Evolutionary conservation across 2,113 vertebrate genomes (phyloP).

Genomic region (Laticauda laticaudata): DNA sequence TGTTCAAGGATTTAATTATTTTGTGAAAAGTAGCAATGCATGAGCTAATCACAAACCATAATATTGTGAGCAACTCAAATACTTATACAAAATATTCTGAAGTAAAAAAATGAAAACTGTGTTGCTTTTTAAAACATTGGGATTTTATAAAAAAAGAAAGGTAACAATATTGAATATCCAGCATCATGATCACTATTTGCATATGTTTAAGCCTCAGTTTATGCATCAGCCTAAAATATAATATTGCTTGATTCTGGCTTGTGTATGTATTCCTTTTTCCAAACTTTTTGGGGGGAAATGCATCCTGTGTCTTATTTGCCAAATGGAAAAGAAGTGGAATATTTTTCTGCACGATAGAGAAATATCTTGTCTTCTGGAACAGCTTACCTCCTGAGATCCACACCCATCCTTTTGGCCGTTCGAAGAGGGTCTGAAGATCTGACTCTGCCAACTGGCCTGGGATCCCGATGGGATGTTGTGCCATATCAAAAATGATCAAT

Average conservation of each 20-base stretch:
- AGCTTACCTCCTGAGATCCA: not conserved
- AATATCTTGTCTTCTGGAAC: not conserved
- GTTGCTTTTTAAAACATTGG: not conserved
- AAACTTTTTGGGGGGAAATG: not conserved
- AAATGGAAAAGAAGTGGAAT: no score
- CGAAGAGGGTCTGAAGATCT: not conserved
- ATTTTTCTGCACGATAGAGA: not conserved
- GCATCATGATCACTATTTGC: not conserved
- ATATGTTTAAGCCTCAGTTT: not conserved
- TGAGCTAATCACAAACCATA: not conserved
- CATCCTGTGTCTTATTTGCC: not conserved
- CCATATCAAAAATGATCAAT: not conserved
- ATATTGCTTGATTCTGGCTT: not conserved
- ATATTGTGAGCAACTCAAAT: not conserved
- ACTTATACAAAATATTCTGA: not conserved
- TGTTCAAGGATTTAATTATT: not conserved
- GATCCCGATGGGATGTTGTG: not conserved
- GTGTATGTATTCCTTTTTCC: not conserved
- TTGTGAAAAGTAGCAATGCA: not conserved
- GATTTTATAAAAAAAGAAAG: not conserved
- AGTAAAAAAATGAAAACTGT: not conserved
- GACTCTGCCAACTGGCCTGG: not conserved
- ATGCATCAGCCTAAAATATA: not conserved
- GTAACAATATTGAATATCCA: not conserved
- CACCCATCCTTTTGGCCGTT: not conserved